Conservation (phyloP, 2,888 invertebrate species). For the Hypselothyrea guttata region DNA sequence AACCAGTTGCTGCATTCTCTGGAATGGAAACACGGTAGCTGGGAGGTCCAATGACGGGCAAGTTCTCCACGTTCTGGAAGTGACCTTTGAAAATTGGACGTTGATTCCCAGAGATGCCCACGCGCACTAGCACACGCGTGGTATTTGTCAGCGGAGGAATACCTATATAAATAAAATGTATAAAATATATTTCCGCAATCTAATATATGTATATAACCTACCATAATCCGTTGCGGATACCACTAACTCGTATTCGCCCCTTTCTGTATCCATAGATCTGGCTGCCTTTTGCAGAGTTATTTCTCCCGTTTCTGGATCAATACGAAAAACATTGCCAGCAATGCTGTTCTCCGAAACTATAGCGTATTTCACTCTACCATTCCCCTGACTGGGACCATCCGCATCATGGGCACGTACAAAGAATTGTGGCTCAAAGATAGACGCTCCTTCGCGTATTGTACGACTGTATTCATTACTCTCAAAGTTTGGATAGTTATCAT, state of each 20-base stretch:
- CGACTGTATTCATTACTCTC: constrained; percentile 88
- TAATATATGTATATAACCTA: constrained; percentile 70
- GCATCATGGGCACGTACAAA: constrained; percentile 90
- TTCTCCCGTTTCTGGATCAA: constrained; percentile 88
- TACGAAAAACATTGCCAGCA: constrained; percentile 85
- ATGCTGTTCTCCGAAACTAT: constrained; percentile 88
- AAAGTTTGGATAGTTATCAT: constrained; percentile 90
- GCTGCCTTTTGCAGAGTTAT: constrained; percentile 86
- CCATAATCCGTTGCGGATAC: constrained; percentile 89
- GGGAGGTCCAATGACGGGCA: constrained; percentile 86
- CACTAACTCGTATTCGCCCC: constrained; percentile 88
- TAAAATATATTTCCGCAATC: no score
- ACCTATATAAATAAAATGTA: constrained; percentile 82
- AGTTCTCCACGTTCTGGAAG: constrained; percentile 84
- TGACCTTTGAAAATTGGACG: constrained; percentile 90
- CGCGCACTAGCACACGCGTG: constrained; percentile 87
- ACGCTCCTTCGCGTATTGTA: constrained; percentile 89
- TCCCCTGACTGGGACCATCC: constrained; percentile 89
- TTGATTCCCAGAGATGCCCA: constrained; percentile 91
- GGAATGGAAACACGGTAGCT: constrained; percentile 88
- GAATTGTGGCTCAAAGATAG: constrained; percentile 90
- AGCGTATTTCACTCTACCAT: constrained; percentile 86
- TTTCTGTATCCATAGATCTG: constrained; percentile 88
- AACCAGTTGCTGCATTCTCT: constrained; percentile 88
- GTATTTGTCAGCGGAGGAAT: constrained; percentile 86